Evolutionary conservation across 2,888 invertebrate species (phyloP), one percentile per base, ranked within the genome.

Genomic region (Gibbula magus): DNA sequence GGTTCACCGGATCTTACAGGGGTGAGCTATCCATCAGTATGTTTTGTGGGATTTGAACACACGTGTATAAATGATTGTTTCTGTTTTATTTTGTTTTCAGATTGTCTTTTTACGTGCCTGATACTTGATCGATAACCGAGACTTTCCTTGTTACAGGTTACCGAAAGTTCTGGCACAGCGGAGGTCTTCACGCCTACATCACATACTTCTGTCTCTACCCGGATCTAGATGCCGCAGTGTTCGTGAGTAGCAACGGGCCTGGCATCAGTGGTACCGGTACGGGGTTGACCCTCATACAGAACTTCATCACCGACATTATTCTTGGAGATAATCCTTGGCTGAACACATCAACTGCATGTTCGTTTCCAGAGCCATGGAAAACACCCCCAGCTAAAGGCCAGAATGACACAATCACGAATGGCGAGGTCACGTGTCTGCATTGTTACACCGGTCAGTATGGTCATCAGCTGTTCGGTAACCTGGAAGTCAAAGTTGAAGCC

Each of bases 301-400:
- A 84, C 67, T 86, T 82, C 77, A 75, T 89, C 32, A 79, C 84
- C 10, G 88, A 89, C 79, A 25, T 88, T 8, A 29, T 86, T 8
- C 51, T 86, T 39, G 82, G 82, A 4, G 81, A 85, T 61, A 32
- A 80, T 10, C 85, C 85, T 4, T 89, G 88, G 88, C 56, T 88
- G 13, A 87, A 88, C 76, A 52, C 53, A 18, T 74, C 85, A 20
- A 87, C 82, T 18, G 84, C 81, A 16, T 89, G 89, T 79, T 52
- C 80, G 18, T 87, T 82, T 78, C 88, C 89, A 16, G 4, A 25
- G 39, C 82, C 73, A 13, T 80, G 81, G 79, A n/a, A 52, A 3
- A 73, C 32, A n/a, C 3, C 35, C 18, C 45, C 53, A 67, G 25
- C 7, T 67, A 5, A 35, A 16, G 53, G 10, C 18, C 22, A 29